These are phyloP conservation scores for Aphis gossypii DNA, from an alignment of 1,140 invertebrate species.

Conservation along the genomic window DNA sequence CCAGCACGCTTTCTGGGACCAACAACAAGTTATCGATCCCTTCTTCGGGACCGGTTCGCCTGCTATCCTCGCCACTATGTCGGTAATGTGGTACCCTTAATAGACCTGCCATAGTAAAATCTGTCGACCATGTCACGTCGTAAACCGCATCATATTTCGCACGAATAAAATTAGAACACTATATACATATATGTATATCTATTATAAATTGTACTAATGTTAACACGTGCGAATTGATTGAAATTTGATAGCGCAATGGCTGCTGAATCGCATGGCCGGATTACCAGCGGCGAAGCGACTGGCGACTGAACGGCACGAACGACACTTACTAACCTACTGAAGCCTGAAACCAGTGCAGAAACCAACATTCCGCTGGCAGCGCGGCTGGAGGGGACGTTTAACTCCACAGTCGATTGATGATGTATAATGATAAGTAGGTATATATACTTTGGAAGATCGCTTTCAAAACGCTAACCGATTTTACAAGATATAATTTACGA, in stretches of 20 bases:
- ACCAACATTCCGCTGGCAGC: constrained; percentile 35
- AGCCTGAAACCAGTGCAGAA: constrained; percentile 57
- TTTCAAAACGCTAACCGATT: constrained; percentile 37
- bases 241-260: neutral
- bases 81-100: constrained; percentile 65
- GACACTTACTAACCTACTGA: constrained; percentile 58
- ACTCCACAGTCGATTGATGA: neutral
- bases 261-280: neutral
- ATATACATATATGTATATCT: neutral
- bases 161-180: constrained; percentile 13
- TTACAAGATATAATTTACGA: neutral
- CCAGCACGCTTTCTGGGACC: constrained; percentile 69
- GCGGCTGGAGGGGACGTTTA: constrained; percentile 43
- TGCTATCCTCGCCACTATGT: constrained; percentile 13
- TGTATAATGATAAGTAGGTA: neutral
- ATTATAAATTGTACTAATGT: neutral
- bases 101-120: constrained; percentile 61
- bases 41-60: constrained; percentile 64
- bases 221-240: neutral
- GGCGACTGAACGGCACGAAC: constrained; percentile 13
- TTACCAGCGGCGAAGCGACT: constrained; percentile 5
- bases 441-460: constrained; percentile 4
- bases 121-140: neutral
- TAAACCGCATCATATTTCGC: neutral
- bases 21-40: constrained; percentile 71